A percentile compares a stretch with the other conserved stretches of the same genome.
These are phyloP conservation scores for Psephotus haematonotus DNA, from an alignment of 2,113 vertebrate genomes.

Conservation along the genomic window DNA sequence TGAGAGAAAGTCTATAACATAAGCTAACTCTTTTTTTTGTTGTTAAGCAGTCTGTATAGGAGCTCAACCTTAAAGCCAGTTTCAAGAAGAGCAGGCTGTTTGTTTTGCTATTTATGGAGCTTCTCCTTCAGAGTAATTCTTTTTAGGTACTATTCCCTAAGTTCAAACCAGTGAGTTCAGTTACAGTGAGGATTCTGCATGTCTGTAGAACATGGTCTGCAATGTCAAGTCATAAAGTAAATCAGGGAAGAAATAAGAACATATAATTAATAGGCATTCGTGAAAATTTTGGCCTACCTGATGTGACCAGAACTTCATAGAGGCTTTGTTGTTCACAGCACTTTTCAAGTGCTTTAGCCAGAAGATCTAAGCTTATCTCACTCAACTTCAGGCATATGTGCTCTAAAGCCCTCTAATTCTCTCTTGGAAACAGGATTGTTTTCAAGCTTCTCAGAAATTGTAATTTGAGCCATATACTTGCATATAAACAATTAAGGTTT, in stretches of 20 bases:
- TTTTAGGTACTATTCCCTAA: not conserved
- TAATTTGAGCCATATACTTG: not conserved
- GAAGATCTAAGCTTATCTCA: not conserved
- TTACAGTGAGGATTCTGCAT: not conserved
- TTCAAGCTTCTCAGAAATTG: not conserved
- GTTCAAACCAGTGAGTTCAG: not conserved
- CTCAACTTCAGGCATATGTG: not conserved
- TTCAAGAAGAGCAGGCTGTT: not conserved
- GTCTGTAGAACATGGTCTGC: not conserved
- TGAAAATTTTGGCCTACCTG: not conserved
- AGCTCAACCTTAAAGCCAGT: not conserved
- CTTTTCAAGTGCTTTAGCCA: not conserved
- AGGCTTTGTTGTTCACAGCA: not conserved
- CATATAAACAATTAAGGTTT: not conserved
- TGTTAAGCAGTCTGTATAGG: not conserved
- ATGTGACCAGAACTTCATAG: not conserved
- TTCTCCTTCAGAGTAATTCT: not conserved
- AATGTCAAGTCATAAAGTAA: not conserved
- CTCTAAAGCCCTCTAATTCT: not conserved
- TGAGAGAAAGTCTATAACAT: not conserved
- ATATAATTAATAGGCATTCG: not conserved
- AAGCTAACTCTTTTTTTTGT: not conserved
- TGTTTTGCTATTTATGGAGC: fast-evolving
- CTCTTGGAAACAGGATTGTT: not conserved
- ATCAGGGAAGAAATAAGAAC: not conserved